Evolutionary conservation across 2,888 invertebrate genomes (phyloP), one percentile per base, ranked within the genome.

Genomic region (Melikaiella ostensackeni): DNA sequence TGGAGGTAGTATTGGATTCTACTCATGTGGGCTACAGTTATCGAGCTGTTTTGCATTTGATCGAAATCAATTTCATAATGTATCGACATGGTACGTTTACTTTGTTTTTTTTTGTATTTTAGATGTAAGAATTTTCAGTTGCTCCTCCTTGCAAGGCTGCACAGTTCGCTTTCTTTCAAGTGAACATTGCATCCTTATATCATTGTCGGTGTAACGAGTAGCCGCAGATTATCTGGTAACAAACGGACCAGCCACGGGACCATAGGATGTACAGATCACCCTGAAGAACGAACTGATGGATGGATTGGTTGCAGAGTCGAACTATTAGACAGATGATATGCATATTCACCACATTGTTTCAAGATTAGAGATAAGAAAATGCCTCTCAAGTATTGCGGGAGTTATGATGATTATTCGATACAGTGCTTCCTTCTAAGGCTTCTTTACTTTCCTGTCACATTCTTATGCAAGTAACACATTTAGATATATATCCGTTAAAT

Each of bases 171-270:
- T 66, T 46, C 46, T 46, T 66, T 46, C 46, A 42, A 19, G 38
- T 42, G 46, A 66, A 46, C 46, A 46, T 46, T 30, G 46, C 46
- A 66, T 55, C 55, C 21, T 55, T 66, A 42, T 66, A 27, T 66
- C 66, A 66, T 66, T 66, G 66, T 66, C 46, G 46, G 66, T 30
- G 66, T 66, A 66, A 66, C 46, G 46, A 66, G 66, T 66, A 66
- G 66, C 27, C 9, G 8, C 16, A 66, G 66, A 66, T 66, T 66
- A 46, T 66, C 42, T 66, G 46, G 66, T 66, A 66, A 66, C 66
- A 42, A 66, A 66, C 64, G 64, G 46, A 46, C 66, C 66, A 66
- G 35, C 38, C 64, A 38, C 38, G 21, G 42, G 24, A 66, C 42
- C 42, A 66, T 16, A 38, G 16, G 24, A 19, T 66, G 42, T 46